phyloP scores from a whole-genome alignment of 2,113 vertebrate species.

The Paramormyrops kingsleyae region DNA sequence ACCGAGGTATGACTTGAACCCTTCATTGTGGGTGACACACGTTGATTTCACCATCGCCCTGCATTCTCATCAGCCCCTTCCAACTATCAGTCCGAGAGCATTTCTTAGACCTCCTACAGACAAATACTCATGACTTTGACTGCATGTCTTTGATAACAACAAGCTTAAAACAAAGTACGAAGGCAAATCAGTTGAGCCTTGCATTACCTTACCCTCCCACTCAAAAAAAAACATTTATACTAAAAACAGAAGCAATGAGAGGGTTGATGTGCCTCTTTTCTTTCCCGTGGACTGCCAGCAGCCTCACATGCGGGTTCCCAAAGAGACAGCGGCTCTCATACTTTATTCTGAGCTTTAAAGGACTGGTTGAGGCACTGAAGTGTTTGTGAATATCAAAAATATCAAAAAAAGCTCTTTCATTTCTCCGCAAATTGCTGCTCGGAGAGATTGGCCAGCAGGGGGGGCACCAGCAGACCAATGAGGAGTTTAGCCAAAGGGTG shows the following conservation, averaged over 20 bases:
- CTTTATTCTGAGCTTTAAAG: background rate
- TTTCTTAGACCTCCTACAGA: background rate
- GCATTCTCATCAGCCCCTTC: background rate
- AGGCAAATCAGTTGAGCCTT: background rate
- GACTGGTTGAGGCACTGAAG: background rate
- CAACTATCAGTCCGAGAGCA: background rate
- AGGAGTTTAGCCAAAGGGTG: conserved; percentile 12
- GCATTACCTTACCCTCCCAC: background rate
- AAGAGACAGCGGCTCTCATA: background rate
- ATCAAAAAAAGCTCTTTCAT: background rate
- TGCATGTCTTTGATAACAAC: background rate
- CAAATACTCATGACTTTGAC: background rate
- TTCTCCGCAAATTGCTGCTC: background rate
- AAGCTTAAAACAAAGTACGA: background rate
- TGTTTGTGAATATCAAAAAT: background rate
- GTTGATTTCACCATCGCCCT: background rate
- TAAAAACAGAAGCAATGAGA: background rate
- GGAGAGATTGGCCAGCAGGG: conserved; percentile 7
- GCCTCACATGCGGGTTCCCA: background rate
- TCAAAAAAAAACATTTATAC: background rate
- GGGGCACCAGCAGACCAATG: background rate
- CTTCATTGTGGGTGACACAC: background rate
- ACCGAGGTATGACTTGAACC: background rate
- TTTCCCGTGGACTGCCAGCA: background rate
- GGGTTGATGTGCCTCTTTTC: background rate